Evolutionary conservation across 2,113 vertebrate genomes (phyloP), one percentile per base, ranked within the genome.

Genomic region (Eublepharis macularius): DNA sequence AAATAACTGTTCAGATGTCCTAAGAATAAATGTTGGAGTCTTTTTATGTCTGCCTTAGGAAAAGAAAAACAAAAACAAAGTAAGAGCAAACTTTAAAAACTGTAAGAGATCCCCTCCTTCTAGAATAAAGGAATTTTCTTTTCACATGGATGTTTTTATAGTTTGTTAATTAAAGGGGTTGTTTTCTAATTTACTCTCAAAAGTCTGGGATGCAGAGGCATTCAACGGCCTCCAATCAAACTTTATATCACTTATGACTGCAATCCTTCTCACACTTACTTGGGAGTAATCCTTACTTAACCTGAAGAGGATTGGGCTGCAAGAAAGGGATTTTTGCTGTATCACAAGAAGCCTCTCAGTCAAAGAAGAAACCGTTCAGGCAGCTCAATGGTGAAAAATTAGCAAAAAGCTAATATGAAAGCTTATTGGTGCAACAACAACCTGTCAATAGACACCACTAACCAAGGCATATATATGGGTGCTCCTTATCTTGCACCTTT

Each of bases 1-100:
- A 98, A 99, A 95, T 95, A 95, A 97, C 95, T 96, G 94, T 98
- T 95, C 95, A 96, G 92, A 96, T 93, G 94, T 97, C 95, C 90
- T 94, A 94, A 93, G 91, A 93, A 92, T 89, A 92, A 86, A 87
- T 75, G 76, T 93, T 17, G 79, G 94, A 91, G 93, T 94, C 94
- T 93, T 93, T 95, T 88, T 96, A 88, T 90, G 90, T 95, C 90
- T 95, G 90, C 86, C 92, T 94, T 91, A 91, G 93, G 81, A 86
- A 34, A n/a, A 74, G 43, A 70, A 80, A 80, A 57, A 41, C 32
- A 57, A 43, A 57, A 63, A 90, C 76, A 51, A 80, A 79, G 66
- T 63, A 81, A 77, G 70, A 93, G 90, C 81, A 87, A 91, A 84
- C 49, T 63, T 78, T 70, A 84, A 39, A 68, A 94, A 89, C 86